phyloP scores from a whole-genome alignment of 1,140 invertebrate species.

The Chrysomallon squamiferum region DNA sequence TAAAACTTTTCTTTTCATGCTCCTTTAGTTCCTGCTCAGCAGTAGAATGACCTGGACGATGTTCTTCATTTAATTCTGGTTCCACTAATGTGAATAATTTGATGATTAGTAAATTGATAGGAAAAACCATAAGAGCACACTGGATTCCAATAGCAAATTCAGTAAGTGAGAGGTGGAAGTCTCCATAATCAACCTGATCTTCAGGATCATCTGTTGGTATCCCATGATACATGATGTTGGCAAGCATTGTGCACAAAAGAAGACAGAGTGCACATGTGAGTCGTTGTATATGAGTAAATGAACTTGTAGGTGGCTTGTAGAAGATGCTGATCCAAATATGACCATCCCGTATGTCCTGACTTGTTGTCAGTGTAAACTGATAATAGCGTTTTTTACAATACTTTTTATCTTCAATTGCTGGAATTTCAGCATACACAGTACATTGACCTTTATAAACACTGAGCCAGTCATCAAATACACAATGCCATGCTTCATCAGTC shows the following conservation, averaged over 20 bases:
- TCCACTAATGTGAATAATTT: too few relatives aligned
- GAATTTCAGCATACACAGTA: slow-evolving; percentile 15
- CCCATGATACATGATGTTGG: slow-evolving; percentile 56
- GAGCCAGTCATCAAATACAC: slow-evolving; percentile 46
- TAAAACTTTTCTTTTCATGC: too few relatives aligned
- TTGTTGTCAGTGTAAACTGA: slow-evolving; percentile 31
- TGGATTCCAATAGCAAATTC: slow-evolving; percentile 42
- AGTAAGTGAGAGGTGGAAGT: slow-evolving; percentile 22
- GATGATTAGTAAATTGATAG: slow-evolving; percentile 44
- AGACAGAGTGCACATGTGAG: slow-evolving; percentile 51
- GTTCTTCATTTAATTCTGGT: too few relatives aligned
- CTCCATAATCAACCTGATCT: slow-evolving; percentile 22
- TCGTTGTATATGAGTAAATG: slow-evolving; percentile 50
- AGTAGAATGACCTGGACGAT: too few relatives aligned
- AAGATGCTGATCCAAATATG: slow-evolving; percentile 56
- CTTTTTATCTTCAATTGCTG: slow-evolving; percentile 36
- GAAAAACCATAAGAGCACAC: slow-evolving; percentile 45
- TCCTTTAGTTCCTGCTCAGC: too few relatives aligned
- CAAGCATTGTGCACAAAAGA: slow-evolving; percentile 49
- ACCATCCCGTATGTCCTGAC: slow-evolving; percentile 45
- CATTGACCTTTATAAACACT: slow-evolving; percentile 28
- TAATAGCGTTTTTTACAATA: slow-evolving; percentile 20
- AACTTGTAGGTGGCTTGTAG: slow-evolving; percentile 39
- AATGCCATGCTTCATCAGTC: slow-evolving; percentile 32
- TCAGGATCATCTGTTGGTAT: slow-evolving; percentile 36